Evolutionary conservation across 2,888 invertebrate genomes (phyloP).

Genomic region (Molorchus minor): DNA sequence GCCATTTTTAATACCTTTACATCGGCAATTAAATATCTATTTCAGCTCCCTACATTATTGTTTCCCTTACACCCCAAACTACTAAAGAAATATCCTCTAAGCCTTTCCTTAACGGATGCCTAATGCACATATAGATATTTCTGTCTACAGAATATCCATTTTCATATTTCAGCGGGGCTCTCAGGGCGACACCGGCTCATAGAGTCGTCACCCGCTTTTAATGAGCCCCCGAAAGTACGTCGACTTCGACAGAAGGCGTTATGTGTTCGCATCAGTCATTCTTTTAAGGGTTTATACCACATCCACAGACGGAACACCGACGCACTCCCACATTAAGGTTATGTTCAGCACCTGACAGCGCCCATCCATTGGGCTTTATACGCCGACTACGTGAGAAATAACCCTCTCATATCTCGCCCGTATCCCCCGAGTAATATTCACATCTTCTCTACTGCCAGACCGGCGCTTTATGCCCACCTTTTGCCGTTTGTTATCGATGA

Average conservation of each 20-base stretch:
- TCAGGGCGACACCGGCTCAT: constrained; percentile 30
- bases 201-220: constrained; percentile 32
- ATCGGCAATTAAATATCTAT: too few relatives aligned
- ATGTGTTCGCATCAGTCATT: constrained; percentile 34
- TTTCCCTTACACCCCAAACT: too few relatives aligned
- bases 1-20: too few relatives aligned
- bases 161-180: constrained; percentile 38
- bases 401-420: constrained; percentile 58
- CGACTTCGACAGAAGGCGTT: constrained; percentile 31
- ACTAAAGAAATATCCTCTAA: too few relatives aligned
- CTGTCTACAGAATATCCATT: constrained; percentile 32
- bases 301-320: constrained; percentile 25
- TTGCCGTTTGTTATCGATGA: constrained; percentile 58
- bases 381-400: constrained; percentile 56
- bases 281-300: constrained; percentile 36
- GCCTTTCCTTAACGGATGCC: not conserved
- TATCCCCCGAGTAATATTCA: constrained; percentile 60
- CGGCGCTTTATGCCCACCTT: constrained; percentile 54
- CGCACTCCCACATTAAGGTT: constrained; percentile 53
- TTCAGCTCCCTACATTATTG: too few relatives aligned
- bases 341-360: constrained; percentile 55
- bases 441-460: constrained; percentile 54
- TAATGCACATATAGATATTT: constrained; percentile 13
- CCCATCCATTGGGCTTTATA: constrained; percentile 58
- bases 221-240: constrained; percentile 30